Evolutionary conservation across 2,888 invertebrate genomes (phyloP).

Genomic region (Agonopterix arenella): DNA sequence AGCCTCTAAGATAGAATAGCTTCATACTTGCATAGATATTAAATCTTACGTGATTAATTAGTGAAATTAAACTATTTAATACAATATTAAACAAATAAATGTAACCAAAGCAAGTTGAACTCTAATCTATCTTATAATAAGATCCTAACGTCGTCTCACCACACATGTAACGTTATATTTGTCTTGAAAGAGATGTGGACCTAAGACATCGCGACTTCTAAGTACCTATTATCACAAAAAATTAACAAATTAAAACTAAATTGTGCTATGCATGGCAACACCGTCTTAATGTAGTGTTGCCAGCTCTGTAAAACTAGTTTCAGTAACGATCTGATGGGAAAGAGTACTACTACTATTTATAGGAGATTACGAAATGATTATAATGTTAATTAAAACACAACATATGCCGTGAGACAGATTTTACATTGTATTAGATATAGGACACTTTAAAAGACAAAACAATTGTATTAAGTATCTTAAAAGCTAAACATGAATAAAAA

Average conservation of each 20-base stretch:
- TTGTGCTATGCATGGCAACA: conserved; percentile 56
- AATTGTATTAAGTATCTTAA: conserved; percentile 3
- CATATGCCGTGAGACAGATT: conserved; percentile 71
- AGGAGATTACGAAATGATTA: conserved; percentile 37
- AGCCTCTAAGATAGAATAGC: conserved; percentile 44
- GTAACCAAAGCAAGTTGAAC: conserved; percentile 14
- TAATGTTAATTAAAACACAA: conserved; percentile 45
- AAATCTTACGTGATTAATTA: neutral
- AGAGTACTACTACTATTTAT: conserved; percentile 50
- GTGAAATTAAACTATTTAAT: neutral
- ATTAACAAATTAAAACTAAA: conserved; percentile 58
- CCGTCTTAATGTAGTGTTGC: conserved; percentile 24
- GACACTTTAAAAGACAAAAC: conserved; percentile 1
- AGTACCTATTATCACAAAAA: conserved; percentile 71
- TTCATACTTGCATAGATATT: conserved; percentile 37
- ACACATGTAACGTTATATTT: conserved; percentile 71
- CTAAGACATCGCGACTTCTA: conserved; percentile 42
- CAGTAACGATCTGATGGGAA: conserved; percentile 71
- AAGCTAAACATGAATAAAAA: conserved; percentile 3
- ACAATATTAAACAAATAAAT: neutral
- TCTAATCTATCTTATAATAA: conserved; percentile 16
- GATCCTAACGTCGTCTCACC: conserved; percentile 73
- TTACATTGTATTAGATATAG: neutral
- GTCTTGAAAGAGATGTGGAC: conserved; percentile 47
- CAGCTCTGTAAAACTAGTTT: conserved; percentile 33